A percentile compares a stretch with the other conserved stretches of the same genome.
Evolutionary conservation across 92 coral and sea anemone species (phyloP).

Genomic region (Parazoanthus swiftii): DNA sequence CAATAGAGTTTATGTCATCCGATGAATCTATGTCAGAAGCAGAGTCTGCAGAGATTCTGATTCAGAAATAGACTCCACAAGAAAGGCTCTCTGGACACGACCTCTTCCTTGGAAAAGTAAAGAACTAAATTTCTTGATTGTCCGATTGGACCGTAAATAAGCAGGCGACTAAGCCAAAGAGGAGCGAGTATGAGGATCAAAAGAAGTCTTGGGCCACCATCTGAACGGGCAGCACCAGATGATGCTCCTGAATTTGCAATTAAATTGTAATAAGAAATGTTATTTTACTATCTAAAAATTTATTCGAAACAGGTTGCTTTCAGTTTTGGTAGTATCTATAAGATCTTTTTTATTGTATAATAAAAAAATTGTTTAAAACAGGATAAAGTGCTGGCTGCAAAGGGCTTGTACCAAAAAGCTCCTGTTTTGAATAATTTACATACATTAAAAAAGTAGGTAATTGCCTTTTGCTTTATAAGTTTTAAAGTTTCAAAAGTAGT

Average conservation of each 20-base stretch:
- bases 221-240: constrained; percentile 40
- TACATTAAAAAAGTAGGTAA: no score
- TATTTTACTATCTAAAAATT: no score
- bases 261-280: no score
- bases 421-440: no score
- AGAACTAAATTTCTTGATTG: constrained; percentile 15
- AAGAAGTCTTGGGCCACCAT: constrained; percentile 36
- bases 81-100: neutral
- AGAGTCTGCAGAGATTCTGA: constrained; percentile 8
- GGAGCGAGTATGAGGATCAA: neutral
- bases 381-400: no score
- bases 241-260: constrained; percentile 40
- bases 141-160: constrained; percentile 43
- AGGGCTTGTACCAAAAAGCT: no score
- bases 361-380: no score
- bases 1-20: constrained; percentile 29
- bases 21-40: constrained; percentile 34
- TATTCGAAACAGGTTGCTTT: no score
- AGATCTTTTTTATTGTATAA: no score
- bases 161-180: constrained; percentile 5
- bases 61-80: constrained; percentile 4
- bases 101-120: neutral
- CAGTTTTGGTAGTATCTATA: no score
- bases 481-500: no score
- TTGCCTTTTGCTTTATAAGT: no score